These are phyloP conservation scores for Pollenia amentaria DNA, from an alignment of 2,888 invertebrate species.

Conservation along the genomic window DNA sequence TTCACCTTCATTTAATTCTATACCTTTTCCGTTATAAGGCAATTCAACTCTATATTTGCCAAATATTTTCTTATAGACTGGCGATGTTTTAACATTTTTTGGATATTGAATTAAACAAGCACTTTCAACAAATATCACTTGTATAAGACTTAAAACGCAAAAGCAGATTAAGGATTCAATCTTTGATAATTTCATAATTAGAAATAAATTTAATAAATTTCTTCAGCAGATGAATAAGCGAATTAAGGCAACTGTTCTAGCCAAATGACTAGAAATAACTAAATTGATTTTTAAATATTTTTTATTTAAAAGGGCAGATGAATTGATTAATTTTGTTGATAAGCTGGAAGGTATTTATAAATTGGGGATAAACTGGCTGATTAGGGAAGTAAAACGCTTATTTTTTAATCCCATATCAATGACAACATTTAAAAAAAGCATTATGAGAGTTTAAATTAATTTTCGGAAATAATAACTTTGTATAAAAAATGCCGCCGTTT, in stretches of 20 bases:
- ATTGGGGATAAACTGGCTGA: too few species aligned
- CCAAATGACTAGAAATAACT: background rate
- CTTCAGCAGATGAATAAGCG: background rate
- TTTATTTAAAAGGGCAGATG: background rate
- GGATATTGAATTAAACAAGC: constrained; percentile 25
- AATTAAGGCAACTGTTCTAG: background rate
- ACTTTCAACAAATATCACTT: background rate
- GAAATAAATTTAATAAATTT: background rate
- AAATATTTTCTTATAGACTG: constrained; percentile 35
- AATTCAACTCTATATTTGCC: constrained; percentile 19
- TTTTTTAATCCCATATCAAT: too few species aligned
- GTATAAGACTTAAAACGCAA: background rate
- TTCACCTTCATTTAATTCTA: constrained; percentile 4
- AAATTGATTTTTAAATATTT: background rate
- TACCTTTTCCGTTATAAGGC: constrained; percentile 17
- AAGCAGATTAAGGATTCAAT: background rate
- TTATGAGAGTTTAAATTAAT: too few species aligned
- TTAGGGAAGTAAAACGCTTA: too few species aligned
- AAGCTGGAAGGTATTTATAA: background rate
- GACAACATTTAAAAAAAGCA: too few species aligned
- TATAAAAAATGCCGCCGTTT: too few species aligned
- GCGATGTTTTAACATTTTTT: background rate
- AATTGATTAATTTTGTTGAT: background rate
- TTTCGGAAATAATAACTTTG: too few species aligned
- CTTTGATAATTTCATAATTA: background rate